Conservation (phyloP, 2,113 vertebrate genomes). For the Prionailurus bengalensis region DNA sequence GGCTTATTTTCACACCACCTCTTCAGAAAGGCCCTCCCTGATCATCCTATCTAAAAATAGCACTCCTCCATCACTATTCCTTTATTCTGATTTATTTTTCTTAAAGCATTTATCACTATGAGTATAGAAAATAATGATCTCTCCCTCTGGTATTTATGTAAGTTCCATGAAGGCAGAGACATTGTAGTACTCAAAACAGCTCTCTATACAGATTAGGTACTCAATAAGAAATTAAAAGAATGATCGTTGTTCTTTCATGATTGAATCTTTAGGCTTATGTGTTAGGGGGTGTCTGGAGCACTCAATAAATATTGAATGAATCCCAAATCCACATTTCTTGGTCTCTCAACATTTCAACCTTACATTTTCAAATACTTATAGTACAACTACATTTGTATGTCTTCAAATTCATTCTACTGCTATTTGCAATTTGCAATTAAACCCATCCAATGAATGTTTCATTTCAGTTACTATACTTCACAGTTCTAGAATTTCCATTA, state of each 20-base stretch:
- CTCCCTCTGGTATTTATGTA: not conserved
- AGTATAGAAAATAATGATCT: not conserved
- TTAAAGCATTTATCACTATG: not conserved
- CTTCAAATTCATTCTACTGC: conserved; percentile 24
- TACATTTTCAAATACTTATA: conserved; percentile 15
- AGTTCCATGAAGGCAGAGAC: not conserved
- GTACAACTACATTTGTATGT: not conserved
- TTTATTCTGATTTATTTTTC: conserved; percentile 11
- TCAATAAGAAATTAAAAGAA: not conserved
- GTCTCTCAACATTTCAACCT: not conserved
- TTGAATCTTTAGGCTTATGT: conserved; percentile 3
- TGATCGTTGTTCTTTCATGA: not conserved
- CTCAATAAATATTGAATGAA: not conserved
- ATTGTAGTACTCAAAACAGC: not conserved
- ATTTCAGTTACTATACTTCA: conserved; percentile 27
- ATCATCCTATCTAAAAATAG: not conserved
- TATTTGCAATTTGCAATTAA: conserved; percentile 5
- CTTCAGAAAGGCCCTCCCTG: not conserved
- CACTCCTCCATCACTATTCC: not conserved
- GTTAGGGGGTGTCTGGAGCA: not conserved
- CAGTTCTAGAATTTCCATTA: not conserved
- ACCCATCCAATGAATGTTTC: not conserved
- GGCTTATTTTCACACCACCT: not conserved
- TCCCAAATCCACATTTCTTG: conserved; percentile 1
- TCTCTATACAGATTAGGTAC: not conserved